Evolutionary conservation across 1,140 invertebrate genomes (phyloP), one percentile per base, ranked within the genome.

Genomic region (Proctacanthus coquilletti): DNA sequence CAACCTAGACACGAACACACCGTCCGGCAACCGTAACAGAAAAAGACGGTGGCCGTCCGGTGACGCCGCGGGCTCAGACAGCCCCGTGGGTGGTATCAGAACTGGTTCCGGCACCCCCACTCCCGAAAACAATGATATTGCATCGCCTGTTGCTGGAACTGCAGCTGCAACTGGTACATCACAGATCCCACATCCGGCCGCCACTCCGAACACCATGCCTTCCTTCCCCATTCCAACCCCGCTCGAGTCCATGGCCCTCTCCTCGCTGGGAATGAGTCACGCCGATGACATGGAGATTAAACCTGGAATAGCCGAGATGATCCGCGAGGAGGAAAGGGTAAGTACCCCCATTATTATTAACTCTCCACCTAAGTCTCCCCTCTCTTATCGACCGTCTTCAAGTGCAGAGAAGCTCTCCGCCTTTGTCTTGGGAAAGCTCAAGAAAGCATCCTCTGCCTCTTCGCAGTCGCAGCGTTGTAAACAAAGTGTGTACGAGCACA

Each of bases 231-330:
- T 42, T 36, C 47, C 38, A 39, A 35, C 44, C 34, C 50, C 50
- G 18, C 48, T 45, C 10, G 45, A 43, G 32, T 40, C 45, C 18
- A n/a, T 42, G 19, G 34, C 21, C 43, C 25, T 39, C 8, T 27
- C 23, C 8, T 27, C 23, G 23, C 8, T 27, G 23, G 23, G 23
- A 27, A 27, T 27, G 23, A 27, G 23, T 10, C 55, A 58, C 43
- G 55, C 60, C 46, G 84, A 88, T 50, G 84, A 89, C 58, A 73
- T 85, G 61, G 85, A 89, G 67, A 85, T 91, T 62, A 84, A 87
- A 49, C 86, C 86, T 5, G 86, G 84, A 62, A 91, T 91, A 64
- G 84, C 84, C 20, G 86, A 91, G 66, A 88, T 91, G 83, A 91
- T 91, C 53, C 81, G 84, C 58, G 86, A 91, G 69, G 86, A 89